These are phyloP conservation scores for Spodoptera exigua DNA, from an alignment of 2,888 invertebrate genomes.

Conservation along the genomic window DNA sequence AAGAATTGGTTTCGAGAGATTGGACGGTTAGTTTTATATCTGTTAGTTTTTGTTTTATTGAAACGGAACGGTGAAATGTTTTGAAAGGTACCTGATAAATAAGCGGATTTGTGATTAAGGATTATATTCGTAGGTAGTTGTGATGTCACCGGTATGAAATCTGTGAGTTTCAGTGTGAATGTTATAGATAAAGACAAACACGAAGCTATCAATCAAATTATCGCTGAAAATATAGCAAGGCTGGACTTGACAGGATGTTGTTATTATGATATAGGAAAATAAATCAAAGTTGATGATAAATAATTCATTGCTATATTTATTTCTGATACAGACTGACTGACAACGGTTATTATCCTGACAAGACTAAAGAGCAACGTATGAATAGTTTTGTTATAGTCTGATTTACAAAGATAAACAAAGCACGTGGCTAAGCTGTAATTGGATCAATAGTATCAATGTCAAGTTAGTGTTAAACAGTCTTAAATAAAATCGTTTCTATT, in stretches of 20 bases:
- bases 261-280: background rate
- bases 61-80: slow-evolving; percentile 7
- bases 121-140: background rate
- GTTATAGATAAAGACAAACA: background rate
- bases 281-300: too few relatives aligned
- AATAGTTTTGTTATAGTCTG: too few relatives aligned
- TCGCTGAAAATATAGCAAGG: slow-evolving; percentile 8
- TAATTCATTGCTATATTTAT: too few relatives aligned
- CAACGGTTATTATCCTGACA: too few relatives aligned
- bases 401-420: too few relatives aligned
- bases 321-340: too few relatives aligned
- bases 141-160: slow-evolving; percentile 4
- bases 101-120: background rate
- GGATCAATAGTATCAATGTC: background rate
- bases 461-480: slow-evolving; percentile 3
- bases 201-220: slow-evolving; percentile 16
- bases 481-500: slow-evolving; percentile 34
- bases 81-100: background rate
- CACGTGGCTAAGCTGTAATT: background rate
- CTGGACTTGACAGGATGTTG: slow-evolving; percentile 5
- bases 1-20: slow-evolving; percentile 87
- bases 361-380: too few relatives aligned
- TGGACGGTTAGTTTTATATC: slow-evolving; percentile 79
- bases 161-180: slow-evolving; percentile 4
- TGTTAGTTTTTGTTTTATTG: slow-evolving; percentile 65